These are phyloP conservation scores for Abrostola tripartita DNA, from an alignment of 2,888 invertebrate species.

Conservation along the genomic window DNA sequence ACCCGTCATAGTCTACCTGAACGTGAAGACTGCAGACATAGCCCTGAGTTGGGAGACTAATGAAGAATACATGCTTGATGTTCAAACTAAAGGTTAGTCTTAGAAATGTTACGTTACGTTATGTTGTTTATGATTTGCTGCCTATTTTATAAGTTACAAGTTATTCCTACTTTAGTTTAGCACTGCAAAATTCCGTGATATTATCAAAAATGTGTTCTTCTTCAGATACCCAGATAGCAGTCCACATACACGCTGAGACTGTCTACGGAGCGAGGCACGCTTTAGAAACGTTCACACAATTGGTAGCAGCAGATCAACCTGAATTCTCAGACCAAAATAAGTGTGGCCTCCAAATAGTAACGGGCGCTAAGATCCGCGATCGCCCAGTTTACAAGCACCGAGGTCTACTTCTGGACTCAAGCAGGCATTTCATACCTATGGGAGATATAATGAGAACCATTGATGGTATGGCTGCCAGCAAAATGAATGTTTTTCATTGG, in stretches of 20 bases:
- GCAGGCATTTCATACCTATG: slow-evolving; percentile 95
- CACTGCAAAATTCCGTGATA: neutral
- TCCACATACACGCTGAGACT: slow-evolving; percentile 88
- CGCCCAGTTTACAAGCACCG: slow-evolving; percentile 94
- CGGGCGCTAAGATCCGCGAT: slow-evolving; percentile 91
- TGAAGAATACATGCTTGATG: slow-evolving; percentile 90
- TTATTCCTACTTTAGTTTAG: too few species aligned
- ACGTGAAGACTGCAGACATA: slow-evolving; percentile 82
- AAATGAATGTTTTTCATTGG: slow-evolving; percentile 98
- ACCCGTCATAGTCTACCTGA: slow-evolving; percentile 88
- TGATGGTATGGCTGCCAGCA: slow-evolving; percentile 95
- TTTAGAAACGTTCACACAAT: slow-evolving; percentile 92
- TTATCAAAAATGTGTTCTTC: slow-evolving; percentile 6
- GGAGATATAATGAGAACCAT: slow-evolving; percentile 91
- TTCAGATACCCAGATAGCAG: slow-evolving; percentile 83
- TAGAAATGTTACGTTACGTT: neutral
- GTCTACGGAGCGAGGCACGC: slow-evolving; percentile 93
- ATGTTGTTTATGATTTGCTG: too few species aligned
- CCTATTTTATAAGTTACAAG: too few species aligned
- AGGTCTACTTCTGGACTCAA: slow-evolving; percentile 96
- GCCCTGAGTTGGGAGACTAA: slow-evolving; percentile 90
- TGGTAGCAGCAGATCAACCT: slow-evolving; percentile 82
- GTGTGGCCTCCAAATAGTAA: slow-evolving; percentile 89
- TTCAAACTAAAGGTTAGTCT: slow-evolving; percentile 86
- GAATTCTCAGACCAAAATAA: slow-evolving; percentile 64